phyloP scores from a whole-genome alignment of 2,888 invertebrate genomes.

The Mesorhabditis spiculigera region DNA sequence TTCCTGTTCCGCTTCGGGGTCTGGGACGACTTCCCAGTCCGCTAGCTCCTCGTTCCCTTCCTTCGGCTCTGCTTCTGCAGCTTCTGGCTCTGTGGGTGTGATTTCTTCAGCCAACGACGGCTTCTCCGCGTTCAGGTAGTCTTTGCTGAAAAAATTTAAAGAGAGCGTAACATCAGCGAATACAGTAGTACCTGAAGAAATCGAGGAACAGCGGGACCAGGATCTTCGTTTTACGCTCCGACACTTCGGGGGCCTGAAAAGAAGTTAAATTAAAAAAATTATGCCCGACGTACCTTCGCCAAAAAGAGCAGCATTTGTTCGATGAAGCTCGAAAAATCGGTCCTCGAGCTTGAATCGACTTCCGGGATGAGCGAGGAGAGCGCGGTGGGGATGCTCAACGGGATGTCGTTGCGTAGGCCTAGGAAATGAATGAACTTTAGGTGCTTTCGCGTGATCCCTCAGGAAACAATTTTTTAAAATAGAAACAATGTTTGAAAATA shows the following conservation, averaged over 20 bases:
- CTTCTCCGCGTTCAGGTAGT: constrained; percentile 18
- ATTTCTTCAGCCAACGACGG: constrained; percentile 8
- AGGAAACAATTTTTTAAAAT: too few species aligned
- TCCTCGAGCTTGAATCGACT: not conserved
- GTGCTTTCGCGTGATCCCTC: too few species aligned
- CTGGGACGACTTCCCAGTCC: not conserved
- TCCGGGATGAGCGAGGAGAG: not conserved
- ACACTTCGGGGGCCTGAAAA: constrained; percentile 69
- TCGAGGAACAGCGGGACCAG: constrained; percentile 76
- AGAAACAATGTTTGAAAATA: too few species aligned
- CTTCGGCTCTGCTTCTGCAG: constrained; percentile 18
- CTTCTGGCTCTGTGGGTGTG: constrained; percentile 32
- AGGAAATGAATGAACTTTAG: not conserved
- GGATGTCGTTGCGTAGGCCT: not conserved
- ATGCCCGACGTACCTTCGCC: not conserved
- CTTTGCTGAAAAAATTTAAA: constrained; percentile 16
- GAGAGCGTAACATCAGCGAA: too few species aligned
- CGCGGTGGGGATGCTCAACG: not conserved
- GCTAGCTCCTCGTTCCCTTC: constrained; percentile 8
- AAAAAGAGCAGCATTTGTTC: not conserved
- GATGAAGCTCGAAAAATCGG: not conserved
- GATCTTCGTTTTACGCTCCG: constrained; percentile 78
- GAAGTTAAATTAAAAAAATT: not conserved
- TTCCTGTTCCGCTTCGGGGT: constrained; percentile 9
- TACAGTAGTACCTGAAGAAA: constrained; percentile 69